Conservation (phyloP, 2,888 invertebrate species). For the Myathropa florea region DNA sequence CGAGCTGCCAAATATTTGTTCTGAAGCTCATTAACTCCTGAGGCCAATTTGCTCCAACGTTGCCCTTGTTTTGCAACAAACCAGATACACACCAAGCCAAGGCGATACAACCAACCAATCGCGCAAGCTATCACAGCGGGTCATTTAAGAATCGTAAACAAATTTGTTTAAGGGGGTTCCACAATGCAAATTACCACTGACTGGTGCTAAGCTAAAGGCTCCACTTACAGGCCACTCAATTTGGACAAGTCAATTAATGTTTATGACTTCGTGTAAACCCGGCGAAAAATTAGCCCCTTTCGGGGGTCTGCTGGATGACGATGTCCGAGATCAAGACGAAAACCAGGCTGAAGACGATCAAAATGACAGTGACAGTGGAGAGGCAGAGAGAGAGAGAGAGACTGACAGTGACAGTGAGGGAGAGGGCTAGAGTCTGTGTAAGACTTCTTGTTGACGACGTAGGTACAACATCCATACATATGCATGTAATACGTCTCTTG, state of each 20-base stretch:
- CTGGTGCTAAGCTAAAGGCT: neutral
- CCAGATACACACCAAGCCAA: neutral
- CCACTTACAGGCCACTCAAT: slow-evolving; percentile 6
- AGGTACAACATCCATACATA: neutral
- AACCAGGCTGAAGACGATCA: neutral
- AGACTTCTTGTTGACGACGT: slow-evolving; percentile 15
- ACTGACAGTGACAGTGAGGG: neutral
- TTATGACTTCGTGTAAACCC: slow-evolving; percentile 46
- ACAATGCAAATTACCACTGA: slow-evolving; percentile 21
- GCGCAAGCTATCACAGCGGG: neutral
- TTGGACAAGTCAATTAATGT: slow-evolving; percentile 49
- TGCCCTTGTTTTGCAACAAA: neutral
- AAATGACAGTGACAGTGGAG: too few relatives aligned
- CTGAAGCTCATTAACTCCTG: neutral
- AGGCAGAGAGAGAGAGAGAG: too few relatives aligned
- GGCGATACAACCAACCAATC: too few relatives aligned
- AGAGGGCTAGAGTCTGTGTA: neutral
- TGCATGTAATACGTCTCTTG: slow-evolving; percentile 19
- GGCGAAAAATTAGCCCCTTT: slow-evolving; percentile 20
- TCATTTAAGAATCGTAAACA: slow-evolving; percentile 4
- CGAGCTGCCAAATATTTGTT: neutral
- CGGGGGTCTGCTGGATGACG: neutral
- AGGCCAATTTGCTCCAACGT: too few relatives aligned
- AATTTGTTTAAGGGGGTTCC: neutral
- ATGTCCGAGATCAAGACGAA: neutral